These are phyloP conservation scores for Cyrtonyx montezumae DNA, from an alignment of 2,113 vertebrate species.

Conservation along the genomic window DNA sequence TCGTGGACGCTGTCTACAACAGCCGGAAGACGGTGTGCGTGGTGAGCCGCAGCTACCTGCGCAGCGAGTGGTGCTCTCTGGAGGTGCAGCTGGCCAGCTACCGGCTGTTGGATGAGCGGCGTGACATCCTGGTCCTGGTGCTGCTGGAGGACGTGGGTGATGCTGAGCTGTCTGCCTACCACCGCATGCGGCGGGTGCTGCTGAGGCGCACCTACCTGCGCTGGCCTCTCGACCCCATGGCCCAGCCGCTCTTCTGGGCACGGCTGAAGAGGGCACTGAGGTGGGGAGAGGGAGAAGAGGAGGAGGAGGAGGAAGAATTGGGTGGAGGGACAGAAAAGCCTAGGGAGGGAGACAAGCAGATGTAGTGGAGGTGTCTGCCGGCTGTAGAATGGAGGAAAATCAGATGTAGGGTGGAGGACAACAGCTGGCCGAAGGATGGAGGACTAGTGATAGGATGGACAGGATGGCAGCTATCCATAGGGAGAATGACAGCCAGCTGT, in stretches of 20 bases:
- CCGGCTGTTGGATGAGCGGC: slow-evolving; percentile 85
- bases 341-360: background rate
- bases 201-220: slow-evolving; percentile 85
- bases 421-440: background rate
- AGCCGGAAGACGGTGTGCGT: slow-evolving; percentile 88
- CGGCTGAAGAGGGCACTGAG: slow-evolving; percentile 79
- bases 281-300: background rate
- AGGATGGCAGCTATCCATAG: background rate
- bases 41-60: slow-evolving; percentile 84
- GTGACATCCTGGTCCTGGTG: slow-evolving; percentile 86
- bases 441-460: too few species aligned
- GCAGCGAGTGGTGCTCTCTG: slow-evolving; percentile 86
- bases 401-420: background rate
- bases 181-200: slow-evolving; percentile 88
- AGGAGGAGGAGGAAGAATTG: background rate
- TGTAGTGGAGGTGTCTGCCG: background rate
- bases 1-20: slow-evolving; percentile 85
- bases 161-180: slow-evolving; percentile 82
- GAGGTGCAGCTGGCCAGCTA: slow-evolving; percentile 91
- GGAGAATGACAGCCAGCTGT: background rate
- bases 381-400: background rate
- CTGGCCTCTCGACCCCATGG: slow-evolving; percentile 80
- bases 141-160: slow-evolving; percentile 84
- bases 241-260: slow-evolving; percentile 85
- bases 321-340: background rate